Conservation (phyloP, 2,888 invertebrate species). For the Boloria euphrosyne region DNA sequence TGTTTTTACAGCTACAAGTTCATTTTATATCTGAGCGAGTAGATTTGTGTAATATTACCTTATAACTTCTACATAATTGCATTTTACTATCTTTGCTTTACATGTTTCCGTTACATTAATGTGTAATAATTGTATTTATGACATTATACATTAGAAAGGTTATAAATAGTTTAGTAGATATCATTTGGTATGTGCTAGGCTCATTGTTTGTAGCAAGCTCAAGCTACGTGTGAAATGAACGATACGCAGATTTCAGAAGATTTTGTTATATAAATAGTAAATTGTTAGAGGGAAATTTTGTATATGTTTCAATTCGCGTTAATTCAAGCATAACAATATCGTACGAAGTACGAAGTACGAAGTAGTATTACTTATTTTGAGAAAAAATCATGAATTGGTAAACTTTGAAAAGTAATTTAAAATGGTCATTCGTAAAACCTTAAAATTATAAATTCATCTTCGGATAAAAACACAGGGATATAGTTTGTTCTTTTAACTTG, state of each 20-base stretch:
- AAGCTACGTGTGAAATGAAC: background rate
- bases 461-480: too few relatives aligned
- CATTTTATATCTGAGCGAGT: conserved; percentile 19
- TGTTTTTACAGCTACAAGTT: conserved; percentile 18
- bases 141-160: background rate
- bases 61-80: background rate
- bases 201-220: too few relatives aligned
- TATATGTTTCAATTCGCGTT: conserved; percentile 1
- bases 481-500: background rate
- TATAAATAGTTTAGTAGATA: too few relatives aligned
- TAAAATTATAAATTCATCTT: too few relatives aligned
- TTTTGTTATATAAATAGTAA: conserved; percentile 1
- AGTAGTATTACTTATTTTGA: too few relatives aligned
- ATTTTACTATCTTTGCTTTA: background rate
- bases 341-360: too few relatives aligned
- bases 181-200: too few relatives aligned
- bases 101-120: background rate
- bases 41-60: conserved; percentile 19
- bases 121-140: background rate
- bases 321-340: background rate
- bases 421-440: too few relatives aligned
- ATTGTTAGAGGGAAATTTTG: conserved; percentile 15
- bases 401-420: too few relatives aligned
- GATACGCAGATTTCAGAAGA: background rate
- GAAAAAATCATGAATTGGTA: too few relatives aligned